phyloP scores from a whole-genome alignment of 2,797 vertebrate genomes.

The Danio albolineatus region DNA sequence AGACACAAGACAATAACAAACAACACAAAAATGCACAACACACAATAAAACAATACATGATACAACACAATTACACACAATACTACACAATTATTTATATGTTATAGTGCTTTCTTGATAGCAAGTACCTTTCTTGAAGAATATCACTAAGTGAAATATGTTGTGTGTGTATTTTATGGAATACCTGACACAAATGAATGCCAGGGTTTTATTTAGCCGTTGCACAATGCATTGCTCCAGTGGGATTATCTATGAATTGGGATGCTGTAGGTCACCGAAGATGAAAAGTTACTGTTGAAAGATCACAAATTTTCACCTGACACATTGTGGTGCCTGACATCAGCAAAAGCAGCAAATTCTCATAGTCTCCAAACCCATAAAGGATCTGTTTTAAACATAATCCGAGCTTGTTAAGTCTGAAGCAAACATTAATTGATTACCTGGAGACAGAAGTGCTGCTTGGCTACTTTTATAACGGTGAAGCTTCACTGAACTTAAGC shows the following conservation, averaged over 20 bases:
- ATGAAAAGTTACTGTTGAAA: neutral
- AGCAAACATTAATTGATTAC: constrained; percentile 28
- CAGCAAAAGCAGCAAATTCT: neutral
- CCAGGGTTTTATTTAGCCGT: too few relatives aligned
- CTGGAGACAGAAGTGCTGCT: constrained; percentile 20
- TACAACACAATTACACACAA: too few relatives aligned
- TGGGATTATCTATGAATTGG: neutral
- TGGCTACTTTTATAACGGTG: constrained; percentile 1
- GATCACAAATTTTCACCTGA: neutral
- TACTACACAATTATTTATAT: too few relatives aligned
- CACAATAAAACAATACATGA: too few relatives aligned
- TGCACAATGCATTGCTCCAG: neutral
- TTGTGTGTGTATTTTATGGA: too few relatives aligned
- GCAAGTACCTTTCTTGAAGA: too few relatives aligned
- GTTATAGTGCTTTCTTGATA: too few relatives aligned
- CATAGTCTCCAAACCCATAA: neutral
- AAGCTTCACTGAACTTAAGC: constrained; percentile 25
- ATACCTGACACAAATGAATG: too few relatives aligned
- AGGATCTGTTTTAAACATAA: constrained; percentile 36
- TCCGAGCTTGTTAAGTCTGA: constrained; percentile 6
- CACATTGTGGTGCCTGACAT: constrained; percentile 5
- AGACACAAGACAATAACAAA: too few relatives aligned
- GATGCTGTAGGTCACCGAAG: neutral
- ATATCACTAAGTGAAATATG: too few relatives aligned
- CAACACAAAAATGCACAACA: too few relatives aligned